Conservation (phyloP, 2,888 invertebrate species). For the Zootermopsis nevadensis region DNA sequence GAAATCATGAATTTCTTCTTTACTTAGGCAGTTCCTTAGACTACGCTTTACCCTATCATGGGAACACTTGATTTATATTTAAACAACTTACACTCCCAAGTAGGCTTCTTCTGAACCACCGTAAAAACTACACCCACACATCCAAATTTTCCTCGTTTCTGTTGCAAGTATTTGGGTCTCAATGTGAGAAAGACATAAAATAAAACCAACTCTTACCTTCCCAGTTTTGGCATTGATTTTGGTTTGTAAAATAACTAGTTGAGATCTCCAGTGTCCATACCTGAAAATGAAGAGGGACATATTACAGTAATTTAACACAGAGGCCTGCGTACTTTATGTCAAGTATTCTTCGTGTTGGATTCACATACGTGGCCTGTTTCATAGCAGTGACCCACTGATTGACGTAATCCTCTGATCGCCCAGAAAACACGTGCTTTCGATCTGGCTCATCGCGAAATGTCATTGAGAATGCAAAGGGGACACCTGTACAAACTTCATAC, state of each 20-base stretch:
- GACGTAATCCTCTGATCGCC: conserved; percentile 76
- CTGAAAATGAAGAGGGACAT: conserved; percentile 53
- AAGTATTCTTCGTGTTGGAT: background rate
- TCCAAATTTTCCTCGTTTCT: too few species aligned
- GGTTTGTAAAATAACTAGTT: conserved; percentile 73
- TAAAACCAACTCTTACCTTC: conserved; percentile 63
- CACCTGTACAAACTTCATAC: conserved; percentile 73
- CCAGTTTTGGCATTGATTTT: conserved; percentile 76
- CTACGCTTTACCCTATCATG: too few species aligned
- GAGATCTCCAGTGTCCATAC: conserved; percentile 77
- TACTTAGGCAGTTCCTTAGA: too few species aligned
- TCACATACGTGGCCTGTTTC: conserved; percentile 69
- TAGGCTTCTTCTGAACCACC: too few species aligned
- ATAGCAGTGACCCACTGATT: conserved; percentile 77
- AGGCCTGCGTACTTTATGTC: too few species aligned
- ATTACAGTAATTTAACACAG: too few species aligned
- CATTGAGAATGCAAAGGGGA: conserved; percentile 81
- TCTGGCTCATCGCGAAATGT: conserved; percentile 75
- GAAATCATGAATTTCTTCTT: too few species aligned
- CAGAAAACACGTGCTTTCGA: conserved; percentile 77
- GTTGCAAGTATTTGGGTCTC: too few species aligned
- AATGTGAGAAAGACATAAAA: too few species aligned
- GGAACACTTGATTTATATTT: too few species aligned
- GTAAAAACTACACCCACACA: too few species aligned
- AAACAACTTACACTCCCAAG: too few species aligned